Percentiles rank a stretch among this genome's conserved stretches.
phyloP scores from a whole-genome alignment of 2,888 invertebrate species.

The Rambutsinella grinnellia region DNA sequence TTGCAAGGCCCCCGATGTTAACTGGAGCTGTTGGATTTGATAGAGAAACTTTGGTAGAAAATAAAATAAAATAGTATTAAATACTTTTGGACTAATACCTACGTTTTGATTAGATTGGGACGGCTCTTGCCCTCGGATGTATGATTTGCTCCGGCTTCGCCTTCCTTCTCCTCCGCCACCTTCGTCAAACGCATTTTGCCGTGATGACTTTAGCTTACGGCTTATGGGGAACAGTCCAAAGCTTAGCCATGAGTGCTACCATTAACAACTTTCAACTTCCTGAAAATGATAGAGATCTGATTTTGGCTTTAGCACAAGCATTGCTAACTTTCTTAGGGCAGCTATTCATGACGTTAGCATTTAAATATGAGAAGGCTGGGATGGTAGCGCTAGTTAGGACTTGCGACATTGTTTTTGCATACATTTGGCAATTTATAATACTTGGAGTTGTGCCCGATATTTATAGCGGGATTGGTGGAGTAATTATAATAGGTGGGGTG shows the following conservation, averaged over 20 bases:
- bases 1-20: slow-evolving; percentile 58
- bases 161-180: slow-evolving; percentile 53
- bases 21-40: slow-evolving; percentile 57
- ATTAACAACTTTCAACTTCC: slow-evolving; percentile 53
- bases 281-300: slow-evolving; percentile 9
- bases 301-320: slow-evolving; percentile 32
- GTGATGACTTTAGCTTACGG: slow-evolving; percentile 55
- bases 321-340: slow-evolving; percentile 45
- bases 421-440: slow-evolving; percentile 58
- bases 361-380: slow-evolving; percentile 58
- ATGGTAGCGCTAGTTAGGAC: slow-evolving; percentile 91
- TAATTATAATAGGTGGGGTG: slow-evolving; percentile 45
- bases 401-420: slow-evolving; percentile 67
- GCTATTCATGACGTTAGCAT: slow-evolving; percentile 48
- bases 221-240: slow-evolving; percentile 43
- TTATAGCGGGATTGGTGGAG: slow-evolving; percentile 45
- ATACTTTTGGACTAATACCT: no score
- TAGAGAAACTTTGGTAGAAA: slow-evolving; percentile 54
- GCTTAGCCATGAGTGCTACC: slow-evolving; percentile 17
- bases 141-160: slow-evolving; percentile 46
- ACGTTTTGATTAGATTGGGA: slow-evolving; percentile 61
- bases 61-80: no score
- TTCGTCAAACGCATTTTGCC: slow-evolving; percentile 56
- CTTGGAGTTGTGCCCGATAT: slow-evolving; percentile 41
- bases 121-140: slow-evolving; percentile 38